Conservation (phyloP, 2,113 vertebrate genomes). For the Cavia aperea region DNA sequence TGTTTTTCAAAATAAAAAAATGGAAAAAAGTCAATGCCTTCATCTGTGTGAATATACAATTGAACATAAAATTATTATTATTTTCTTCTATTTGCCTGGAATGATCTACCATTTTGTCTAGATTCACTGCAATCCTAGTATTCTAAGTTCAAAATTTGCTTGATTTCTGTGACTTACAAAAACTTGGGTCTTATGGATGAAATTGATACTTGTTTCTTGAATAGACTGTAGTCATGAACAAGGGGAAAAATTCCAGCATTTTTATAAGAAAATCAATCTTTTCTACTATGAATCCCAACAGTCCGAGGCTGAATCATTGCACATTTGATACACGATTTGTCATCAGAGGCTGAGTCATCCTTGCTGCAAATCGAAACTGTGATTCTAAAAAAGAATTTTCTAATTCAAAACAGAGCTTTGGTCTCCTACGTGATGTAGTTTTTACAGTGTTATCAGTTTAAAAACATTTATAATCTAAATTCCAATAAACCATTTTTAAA, state of each 20-base stretch:
- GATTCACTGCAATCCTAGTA: background rate
- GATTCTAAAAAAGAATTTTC: constrained; percentile 28
- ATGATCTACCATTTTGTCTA: constrained; percentile 2
- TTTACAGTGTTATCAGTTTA: background rate
- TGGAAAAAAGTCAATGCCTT: background rate
- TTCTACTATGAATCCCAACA: background rate
- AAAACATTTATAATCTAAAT: constrained; percentile 16
- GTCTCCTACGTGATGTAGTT: background rate
- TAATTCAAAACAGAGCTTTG: constrained; percentile 41
- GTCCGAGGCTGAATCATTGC: background rate
- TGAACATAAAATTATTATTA: background rate
- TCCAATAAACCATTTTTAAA: constrained; percentile 9
- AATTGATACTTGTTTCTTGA: constrained; percentile 9
- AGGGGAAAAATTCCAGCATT: background rate
- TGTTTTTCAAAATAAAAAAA: constrained; percentile 10
- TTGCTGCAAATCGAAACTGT: constrained; percentile 37
- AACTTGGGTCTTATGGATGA: background rate
- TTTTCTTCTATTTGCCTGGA: background rate
- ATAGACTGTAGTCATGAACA: background rate
- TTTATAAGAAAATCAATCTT: background rate
- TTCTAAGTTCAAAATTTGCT: constrained; percentile 5
- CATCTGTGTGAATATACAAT: background rate
- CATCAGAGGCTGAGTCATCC: background rate
- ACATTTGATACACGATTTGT: background rate
- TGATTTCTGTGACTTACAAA: constrained; percentile 7